phyloP scores from a whole-genome alignment of 1,140 invertebrate species.

The Bursaphelenchus mucronatus region DNA sequence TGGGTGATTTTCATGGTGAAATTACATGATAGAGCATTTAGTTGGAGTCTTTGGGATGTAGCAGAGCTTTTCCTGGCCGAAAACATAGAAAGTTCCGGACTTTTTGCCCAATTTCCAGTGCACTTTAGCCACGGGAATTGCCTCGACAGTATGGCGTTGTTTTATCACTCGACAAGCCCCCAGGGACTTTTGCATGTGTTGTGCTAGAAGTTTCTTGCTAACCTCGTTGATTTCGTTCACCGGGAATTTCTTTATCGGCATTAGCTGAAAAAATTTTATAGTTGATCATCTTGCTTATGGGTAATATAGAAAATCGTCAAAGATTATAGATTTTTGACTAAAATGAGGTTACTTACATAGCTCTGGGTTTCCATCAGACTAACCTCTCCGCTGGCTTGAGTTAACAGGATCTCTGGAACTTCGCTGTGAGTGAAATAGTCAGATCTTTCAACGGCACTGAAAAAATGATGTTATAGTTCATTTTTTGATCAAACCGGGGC shows the following conservation, averaged over 20 bases:
- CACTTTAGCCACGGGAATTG: slow-evolving; percentile 58
- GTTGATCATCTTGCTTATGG: background rate
- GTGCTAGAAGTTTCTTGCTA: slow-evolving; percentile 52
- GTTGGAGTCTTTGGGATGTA: slow-evolving; percentile 59
- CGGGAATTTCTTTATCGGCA: slow-evolving; percentile 49
- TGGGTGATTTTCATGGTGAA: too few species aligned
- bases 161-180: slow-evolving; percentile 52
- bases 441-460: slow-evolving; percentile 49
- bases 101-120: slow-evolving; percentile 43
- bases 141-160: slow-evolving; percentile 51
- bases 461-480: slow-evolving; percentile 17
- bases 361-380: slow-evolving; percentile 47
- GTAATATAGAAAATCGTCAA: background rate
- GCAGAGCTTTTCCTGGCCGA: slow-evolving; percentile 52
- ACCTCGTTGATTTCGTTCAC: slow-evolving; percentile 56
- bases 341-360: slow-evolving; percentile 42
- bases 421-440: slow-evolving; percentile 55
- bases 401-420: slow-evolving; percentile 50
- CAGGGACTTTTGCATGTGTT: slow-evolving; percentile 54
- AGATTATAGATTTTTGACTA: background rate
- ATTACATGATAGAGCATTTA: slow-evolving; percentile 55
- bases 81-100: slow-evolving; percentile 56
- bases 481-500: too few species aligned
- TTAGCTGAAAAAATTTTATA: slow-evolving; percentile 42
- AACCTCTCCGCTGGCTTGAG: slow-evolving; percentile 48